Evolutionary conservation across 2,888 invertebrate genomes (phyloP).

Genomic region (Drymonia ruficornis): DNA sequence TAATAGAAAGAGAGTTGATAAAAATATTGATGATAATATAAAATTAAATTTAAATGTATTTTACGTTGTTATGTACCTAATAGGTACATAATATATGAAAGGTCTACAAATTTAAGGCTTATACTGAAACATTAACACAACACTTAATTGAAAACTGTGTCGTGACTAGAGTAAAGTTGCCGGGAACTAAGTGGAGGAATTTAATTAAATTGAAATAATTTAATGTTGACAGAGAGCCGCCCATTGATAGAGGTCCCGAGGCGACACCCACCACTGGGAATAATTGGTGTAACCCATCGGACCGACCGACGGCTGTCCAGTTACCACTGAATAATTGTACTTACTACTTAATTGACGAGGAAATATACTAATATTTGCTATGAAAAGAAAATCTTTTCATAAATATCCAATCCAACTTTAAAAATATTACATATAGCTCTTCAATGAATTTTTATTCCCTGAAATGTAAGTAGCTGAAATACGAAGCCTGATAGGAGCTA

Average conservation of each 20-base stretch:
- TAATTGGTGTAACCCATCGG: slow-evolving; percentile 41
- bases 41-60: too few species aligned
- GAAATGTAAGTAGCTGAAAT: too few species aligned
- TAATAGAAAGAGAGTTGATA: too few species aligned
- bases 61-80: too few species aligned
- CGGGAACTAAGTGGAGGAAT: slow-evolving; percentile 39
- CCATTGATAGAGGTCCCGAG: slow-evolving; percentile 35
- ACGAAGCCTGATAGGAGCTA: neutral
- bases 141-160: slow-evolving; percentile 9
- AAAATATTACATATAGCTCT: too few species aligned
- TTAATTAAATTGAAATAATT: slow-evolving; percentile 54
- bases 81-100: too few species aligned
- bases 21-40: too few species aligned
- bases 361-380: neutral
- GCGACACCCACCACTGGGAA: slow-evolving; percentile 31
- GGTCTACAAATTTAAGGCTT: too few species aligned
- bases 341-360: neutral
- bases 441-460: too few species aligned
- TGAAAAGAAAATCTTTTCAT: too few species aligned
- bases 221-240: slow-evolving; percentile 44
- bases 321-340: slow-evolving; percentile 8
- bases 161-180: slow-evolving; percentile 24
- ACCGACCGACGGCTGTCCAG: slow-evolving; percentile 15
- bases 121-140: too few species aligned
- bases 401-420: too few species aligned